Evolutionary conservation across 2,888 invertebrate genomes (phyloP), one percentile per base, ranked within the genome.

Genomic region (Ophion obscuratus): DNA sequence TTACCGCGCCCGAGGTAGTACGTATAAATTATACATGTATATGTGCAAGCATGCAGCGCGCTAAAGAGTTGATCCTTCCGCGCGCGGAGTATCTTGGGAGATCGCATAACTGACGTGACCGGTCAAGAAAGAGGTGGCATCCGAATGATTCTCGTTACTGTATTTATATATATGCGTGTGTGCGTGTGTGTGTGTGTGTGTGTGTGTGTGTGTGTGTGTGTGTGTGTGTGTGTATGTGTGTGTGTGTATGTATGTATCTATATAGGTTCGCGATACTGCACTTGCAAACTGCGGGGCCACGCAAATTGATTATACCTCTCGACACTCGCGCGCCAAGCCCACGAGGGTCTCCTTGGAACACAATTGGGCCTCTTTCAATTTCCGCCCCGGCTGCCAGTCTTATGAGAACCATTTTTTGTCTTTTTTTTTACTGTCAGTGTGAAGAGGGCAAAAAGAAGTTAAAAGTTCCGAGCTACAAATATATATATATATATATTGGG

Each of bases 51-150:
- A 73, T 73, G 67, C 62, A 76, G 71, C 47, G 47, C 57, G 73
- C 53, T 53, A 83, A 85, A 80, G 71, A 61, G 75, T 76, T 77
- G 66, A 76, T 79, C 79, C 71, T 53, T 71, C 40, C 66, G 73
- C 66, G 70, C 61, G 40, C 44, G 36, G 53, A 67, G 80, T 85
- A 83, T 80, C 83, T 76, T 61, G 76, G 14, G 66, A 81, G 61
- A 75, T n/a, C 83, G 80, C 73, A 81, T 83, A 83, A 86, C 86
- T 83, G 86, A 83, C 85, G 76, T 85, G 85, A 81, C 83, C 86
- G 83, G 86, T 86, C 80, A 83, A 86, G 80, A 83, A 77, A 83
- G 59, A 59, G 64, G 47, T 64, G 40, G 64, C 57, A 44, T 73
- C 70, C 73, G 40, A 83, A 83, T 83, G 81, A 78, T 78, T 77